These are phyloP conservation scores for Salarias fasciatus DNA, from an alignment of 2,797 vertebrate genomes.

Conservation along the genomic window DNA sequence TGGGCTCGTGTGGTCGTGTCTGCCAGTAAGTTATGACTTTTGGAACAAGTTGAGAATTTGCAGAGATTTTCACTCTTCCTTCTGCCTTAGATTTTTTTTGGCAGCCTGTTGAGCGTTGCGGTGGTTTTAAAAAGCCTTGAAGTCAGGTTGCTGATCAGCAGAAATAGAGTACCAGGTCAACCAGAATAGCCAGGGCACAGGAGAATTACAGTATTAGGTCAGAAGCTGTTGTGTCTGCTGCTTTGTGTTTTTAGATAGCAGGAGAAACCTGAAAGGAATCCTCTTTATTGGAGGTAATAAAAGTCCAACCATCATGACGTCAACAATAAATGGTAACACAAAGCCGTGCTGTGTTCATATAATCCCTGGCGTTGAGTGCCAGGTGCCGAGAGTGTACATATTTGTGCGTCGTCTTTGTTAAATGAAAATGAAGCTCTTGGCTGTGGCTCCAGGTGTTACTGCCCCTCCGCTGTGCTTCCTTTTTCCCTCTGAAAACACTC, in stretches of 20 bases:
- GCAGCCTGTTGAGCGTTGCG: constrained; percentile 39
- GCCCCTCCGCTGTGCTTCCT: constrained; percentile 44
- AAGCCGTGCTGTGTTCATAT: background rate
- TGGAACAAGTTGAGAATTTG: constrained; percentile 70
- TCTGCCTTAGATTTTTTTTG: constrained; percentile 45
- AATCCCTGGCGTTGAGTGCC: constrained; percentile 21
- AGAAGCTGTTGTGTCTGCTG: constrained; percentile 28
- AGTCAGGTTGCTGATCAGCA: constrained; percentile 68
- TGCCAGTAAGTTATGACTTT: constrained; percentile 62
- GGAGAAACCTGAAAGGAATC: constrained; percentile 10
- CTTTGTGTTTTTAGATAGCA: constrained; percentile 23
- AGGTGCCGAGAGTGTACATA: constrained; percentile 50
- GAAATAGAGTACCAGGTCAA: constrained; percentile 48
- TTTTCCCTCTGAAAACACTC: constrained; percentile 56
- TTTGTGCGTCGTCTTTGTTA: constrained; percentile 47
- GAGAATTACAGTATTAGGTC: constrained; percentile 12
- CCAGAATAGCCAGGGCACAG: constrained; percentile 34
- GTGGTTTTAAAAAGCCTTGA: constrained; percentile 62
- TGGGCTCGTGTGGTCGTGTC: constrained; percentile 51
- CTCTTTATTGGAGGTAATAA: constrained; percentile 12
- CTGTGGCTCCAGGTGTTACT: constrained; percentile 55
- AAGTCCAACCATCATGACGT: constrained; percentile 16
- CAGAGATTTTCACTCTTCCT: constrained; percentile 59
- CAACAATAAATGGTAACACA: constrained; percentile 6
- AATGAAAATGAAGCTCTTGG: constrained; percentile 47